Percentiles rank a stretch among this genome's conserved stretches.
These are phyloP conservation scores for Mesoclemmys tuberculata DNA, from an alignment of 2,113 vertebrate species.

Conservation along the genomic window DNA sequence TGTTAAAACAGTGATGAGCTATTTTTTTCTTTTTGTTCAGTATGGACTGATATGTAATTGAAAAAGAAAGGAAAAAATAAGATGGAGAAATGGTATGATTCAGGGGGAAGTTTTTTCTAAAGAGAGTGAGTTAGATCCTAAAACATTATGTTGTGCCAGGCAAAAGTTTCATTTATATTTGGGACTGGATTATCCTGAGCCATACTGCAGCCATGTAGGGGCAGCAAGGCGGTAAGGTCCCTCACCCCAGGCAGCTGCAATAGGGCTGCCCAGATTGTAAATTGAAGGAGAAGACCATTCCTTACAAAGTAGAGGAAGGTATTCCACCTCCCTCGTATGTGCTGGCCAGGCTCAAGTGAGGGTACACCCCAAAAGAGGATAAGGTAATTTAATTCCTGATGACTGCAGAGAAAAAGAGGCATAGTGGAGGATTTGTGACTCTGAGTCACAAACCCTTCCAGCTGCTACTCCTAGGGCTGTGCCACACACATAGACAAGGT, in stretches of 20 bases:
- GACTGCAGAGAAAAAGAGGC: neutral
- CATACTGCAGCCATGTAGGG: no score
- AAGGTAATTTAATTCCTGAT: neutral
- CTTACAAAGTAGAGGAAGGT: neutral
- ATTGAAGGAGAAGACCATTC: neutral
- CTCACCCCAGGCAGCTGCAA: no score
- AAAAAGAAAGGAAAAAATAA: no score
- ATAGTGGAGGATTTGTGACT: neutral
- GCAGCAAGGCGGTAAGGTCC: no score
- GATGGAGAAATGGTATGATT: no score
- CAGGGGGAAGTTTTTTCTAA: no score
- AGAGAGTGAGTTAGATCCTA: neutral
- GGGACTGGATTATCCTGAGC: no score
- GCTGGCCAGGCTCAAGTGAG: neutral
- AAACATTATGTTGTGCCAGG: neutral
- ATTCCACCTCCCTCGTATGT: neutral
- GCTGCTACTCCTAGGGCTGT: neutral
- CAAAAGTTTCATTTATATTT: neutral
- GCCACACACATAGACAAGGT: neutral
- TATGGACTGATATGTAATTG: no score
- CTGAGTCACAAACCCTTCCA: neutral
- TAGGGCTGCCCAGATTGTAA: no score
- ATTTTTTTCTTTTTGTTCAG: no score
- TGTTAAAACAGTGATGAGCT: no score
- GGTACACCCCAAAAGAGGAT: neutral